These are phyloP conservation scores for Calameuta filiformis DNA, from an alignment of 2,888 invertebrate species.

Conservation along the genomic window DNA sequence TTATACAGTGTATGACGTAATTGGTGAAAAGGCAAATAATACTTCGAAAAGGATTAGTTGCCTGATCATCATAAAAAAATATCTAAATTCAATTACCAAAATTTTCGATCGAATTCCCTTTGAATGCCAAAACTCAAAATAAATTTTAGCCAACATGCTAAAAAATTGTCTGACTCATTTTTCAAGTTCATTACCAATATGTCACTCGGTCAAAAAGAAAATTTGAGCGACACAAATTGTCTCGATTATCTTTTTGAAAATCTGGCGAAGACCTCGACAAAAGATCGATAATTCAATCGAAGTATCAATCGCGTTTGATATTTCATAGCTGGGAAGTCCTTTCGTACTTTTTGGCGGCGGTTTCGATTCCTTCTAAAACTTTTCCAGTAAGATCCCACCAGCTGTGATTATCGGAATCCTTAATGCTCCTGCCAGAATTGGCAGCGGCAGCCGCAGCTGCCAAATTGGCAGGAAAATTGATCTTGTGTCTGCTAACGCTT, in stretches of 20 bases:
- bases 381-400: slow-evolving; percentile 47
- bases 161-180: neutral
- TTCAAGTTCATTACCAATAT: neutral
- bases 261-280: neutral
- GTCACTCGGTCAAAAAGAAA: neutral
- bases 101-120: neutral
- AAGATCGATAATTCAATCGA: neutral
- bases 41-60: neutral
- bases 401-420: slow-evolving; percentile 22
- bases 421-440: slow-evolving; percentile 29
- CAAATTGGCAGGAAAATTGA: slow-evolving; percentile 64
- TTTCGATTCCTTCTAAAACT: slow-evolving; percentile 44
- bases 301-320: neutral
- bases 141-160: neutral
- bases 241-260: neutral
- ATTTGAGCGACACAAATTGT: neutral
- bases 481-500: slow-evolving; percentile 79
- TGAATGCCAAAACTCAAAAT: neutral
- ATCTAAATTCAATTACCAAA: neutral
- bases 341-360: slow-evolving; percentile 14
- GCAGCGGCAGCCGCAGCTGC: slow-evolving; percentile 43
- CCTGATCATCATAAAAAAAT: neutral
- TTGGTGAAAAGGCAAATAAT: neutral
- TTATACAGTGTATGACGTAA: neutral
- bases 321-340: neutral